Conservation (phyloP, 2,888 invertebrate species). For the Marronus borbonicus region DNA sequence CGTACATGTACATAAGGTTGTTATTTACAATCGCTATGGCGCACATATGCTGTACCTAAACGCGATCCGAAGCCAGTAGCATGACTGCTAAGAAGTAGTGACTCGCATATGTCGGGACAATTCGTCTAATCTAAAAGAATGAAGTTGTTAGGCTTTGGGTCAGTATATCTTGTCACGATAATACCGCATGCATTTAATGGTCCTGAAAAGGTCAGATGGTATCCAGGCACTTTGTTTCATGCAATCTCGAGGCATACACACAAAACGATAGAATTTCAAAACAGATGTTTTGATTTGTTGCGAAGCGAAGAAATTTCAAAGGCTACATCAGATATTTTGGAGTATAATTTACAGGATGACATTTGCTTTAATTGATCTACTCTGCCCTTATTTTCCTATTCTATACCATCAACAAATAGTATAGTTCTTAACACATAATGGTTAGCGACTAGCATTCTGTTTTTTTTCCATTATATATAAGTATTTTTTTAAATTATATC, state of each 20-base stretch:
- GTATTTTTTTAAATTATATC: too few species aligned
- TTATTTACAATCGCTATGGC: not conserved
- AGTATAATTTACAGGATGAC: too few species aligned
- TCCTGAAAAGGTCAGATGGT: slow-evolving; percentile 16
- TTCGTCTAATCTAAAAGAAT: not conserved
- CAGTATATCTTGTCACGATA: not conserved
- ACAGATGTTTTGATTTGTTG: not conserved
- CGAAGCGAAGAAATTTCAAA: not conserved
- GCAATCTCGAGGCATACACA: slow-evolving; percentile 4
- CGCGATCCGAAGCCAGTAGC: not conserved
- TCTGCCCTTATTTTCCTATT: too few species aligned
- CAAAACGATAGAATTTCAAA: slow-evolving; percentile 1
- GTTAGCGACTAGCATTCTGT: too few species aligned
- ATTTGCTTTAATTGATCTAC: too few species aligned
- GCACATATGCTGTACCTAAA: not conserved
- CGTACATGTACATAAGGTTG: not conserved
- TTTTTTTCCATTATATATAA: too few species aligned
- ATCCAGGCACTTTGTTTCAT: not conserved
- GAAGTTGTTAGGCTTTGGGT: not conserved
- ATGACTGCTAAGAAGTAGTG: not conserved
- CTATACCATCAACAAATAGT: too few species aligned
- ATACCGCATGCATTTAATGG: not conserved
- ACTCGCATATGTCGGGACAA: not conserved
- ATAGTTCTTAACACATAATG: too few species aligned
- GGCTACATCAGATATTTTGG: too few species aligned